Conservation (phyloP, 2,888 invertebrate genomes). For the Acrocera orbiculus region DNA sequence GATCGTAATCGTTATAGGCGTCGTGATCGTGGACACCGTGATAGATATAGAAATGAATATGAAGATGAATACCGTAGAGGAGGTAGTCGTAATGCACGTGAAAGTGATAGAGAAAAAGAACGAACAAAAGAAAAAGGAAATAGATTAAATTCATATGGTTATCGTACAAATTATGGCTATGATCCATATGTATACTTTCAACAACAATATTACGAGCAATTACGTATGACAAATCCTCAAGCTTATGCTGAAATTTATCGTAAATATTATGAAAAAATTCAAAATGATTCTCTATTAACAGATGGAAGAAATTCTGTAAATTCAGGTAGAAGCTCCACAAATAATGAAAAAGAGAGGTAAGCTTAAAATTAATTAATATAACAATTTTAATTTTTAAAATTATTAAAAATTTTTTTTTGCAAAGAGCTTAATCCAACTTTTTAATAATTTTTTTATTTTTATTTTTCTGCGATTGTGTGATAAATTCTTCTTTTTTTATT, state of each 20-base stretch:
- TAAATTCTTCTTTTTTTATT: too few species aligned
- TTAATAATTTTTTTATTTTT: too few species aligned
- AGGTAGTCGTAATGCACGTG: slow-evolving; percentile 23
- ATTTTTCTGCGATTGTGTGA: too few species aligned
- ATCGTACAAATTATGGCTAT: slow-evolving; percentile 23
- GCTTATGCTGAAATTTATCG: slow-evolving; percentile 64
- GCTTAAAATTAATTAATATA: slow-evolving; percentile 15
- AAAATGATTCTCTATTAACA: slow-evolving; percentile 16
- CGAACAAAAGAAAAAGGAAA: slow-evolving; percentile 15
- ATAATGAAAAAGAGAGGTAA: slow-evolving; percentile 47
- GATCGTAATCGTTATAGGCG: slow-evolving; percentile 20
- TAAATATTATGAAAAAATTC: slow-evolving; percentile 39
- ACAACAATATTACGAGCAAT: slow-evolving; percentile 54
- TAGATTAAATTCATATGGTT: slow-evolving; percentile 17
- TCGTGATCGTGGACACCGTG: slow-evolving; percentile 9
- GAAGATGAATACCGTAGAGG: slow-evolving; percentile 16
- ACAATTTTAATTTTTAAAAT: neutral
- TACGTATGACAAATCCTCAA: slow-evolving; percentile 58
- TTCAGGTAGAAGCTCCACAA: slow-evolving; percentile 64
- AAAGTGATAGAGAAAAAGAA: slow-evolving; percentile 18
- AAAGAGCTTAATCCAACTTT: too few species aligned
- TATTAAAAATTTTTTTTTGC: too few species aligned
- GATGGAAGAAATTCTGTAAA: slow-evolving; percentile 64
- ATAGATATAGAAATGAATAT: slow-evolving; percentile 8
- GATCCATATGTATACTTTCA: slow-evolving; percentile 41